Percentiles rank a stretch among this genome's conserved stretches.
Evolutionary conservation across 1,140 invertebrate genomes (phyloP).

Genomic region (Pachypeltis micranthus): DNA sequence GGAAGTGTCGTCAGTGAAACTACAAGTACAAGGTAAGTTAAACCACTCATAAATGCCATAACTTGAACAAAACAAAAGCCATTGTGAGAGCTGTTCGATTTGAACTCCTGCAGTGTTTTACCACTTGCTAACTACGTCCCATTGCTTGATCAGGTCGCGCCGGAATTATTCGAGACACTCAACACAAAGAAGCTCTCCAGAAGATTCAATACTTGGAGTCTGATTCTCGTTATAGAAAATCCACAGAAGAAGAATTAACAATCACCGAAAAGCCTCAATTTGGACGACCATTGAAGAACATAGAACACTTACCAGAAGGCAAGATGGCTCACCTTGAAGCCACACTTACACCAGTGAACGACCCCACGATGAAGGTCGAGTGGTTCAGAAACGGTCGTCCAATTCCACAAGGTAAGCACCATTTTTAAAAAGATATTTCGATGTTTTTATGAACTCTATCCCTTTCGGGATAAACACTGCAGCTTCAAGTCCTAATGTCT

Average conservation of each 20-base stretch:
- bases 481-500: too few species aligned
- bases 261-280: slow-evolving; percentile 77
- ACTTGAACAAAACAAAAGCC: too few species aligned
- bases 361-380: slow-evolving; percentile 89
- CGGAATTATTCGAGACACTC: slow-evolving; percentile 82
- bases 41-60: too few species aligned
- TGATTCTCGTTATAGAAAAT: slow-evolving; percentile 61
- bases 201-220: slow-evolving; percentile 88
- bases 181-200: slow-evolving; percentile 84
- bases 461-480: too few species aligned
- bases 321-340: slow-evolving; percentile 88
- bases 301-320: slow-evolving; percentile 73
- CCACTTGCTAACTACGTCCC: too few species aligned
- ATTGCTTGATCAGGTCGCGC: slow-evolving; percentile 49
- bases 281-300: slow-evolving; percentile 72
- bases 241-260: slow-evolving; percentile 55
- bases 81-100: too few species aligned
- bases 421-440: too few species aligned
- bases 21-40: slow-evolving; percentile 72
- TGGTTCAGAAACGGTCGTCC: slow-evolving; percentile 89
- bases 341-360: slow-evolving; percentile 85
- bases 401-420: slow-evolving; percentile 64
- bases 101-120: too few species aligned
- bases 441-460: too few species aligned
- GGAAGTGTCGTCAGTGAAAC: slow-evolving; percentile 63